These are phyloP conservation scores for Timema cristinae DNA, from an alignment of 2,888 invertebrate genomes.

Conservation along the genomic window DNA sequence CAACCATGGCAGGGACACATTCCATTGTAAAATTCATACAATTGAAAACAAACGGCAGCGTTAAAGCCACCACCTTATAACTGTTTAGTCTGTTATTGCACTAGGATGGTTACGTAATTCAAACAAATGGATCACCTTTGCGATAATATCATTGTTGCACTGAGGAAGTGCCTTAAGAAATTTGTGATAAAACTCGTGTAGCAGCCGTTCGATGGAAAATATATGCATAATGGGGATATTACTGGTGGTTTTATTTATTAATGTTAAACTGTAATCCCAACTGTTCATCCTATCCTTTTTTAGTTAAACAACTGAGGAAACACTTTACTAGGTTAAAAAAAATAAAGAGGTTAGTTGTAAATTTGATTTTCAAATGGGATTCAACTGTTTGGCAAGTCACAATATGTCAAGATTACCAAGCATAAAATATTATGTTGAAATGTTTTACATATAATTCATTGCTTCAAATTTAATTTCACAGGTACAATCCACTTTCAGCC, in stretches of 20 bases:
- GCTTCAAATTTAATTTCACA: too few species aligned
- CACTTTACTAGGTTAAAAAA: too few species aligned
- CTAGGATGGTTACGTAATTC: conserved; percentile 9
- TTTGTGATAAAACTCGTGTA: conserved; percentile 34
- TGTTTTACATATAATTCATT: too few species aligned
- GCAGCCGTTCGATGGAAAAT: conserved; percentile 33
- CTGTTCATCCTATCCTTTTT: conserved; percentile 7
- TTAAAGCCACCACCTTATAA: conserved; percentile 22
- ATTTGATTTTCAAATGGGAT: too few species aligned
- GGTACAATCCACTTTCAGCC: too few species aligned
- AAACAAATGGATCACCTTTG: conserved; percentile 28
- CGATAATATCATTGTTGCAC: conserved; percentile 34
- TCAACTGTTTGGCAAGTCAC: too few species aligned
- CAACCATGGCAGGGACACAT: conserved; percentile 30
- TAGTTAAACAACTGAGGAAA: not conserved
- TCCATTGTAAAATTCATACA: conserved; percentile 28
- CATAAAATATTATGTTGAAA: too few species aligned
- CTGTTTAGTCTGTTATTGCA: conserved; percentile 7
- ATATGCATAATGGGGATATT: conserved; percentile 31
- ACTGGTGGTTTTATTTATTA: conserved; percentile 14
- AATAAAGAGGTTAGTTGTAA: too few species aligned
- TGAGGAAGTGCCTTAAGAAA: conserved; percentile 35
- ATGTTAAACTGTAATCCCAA: not conserved
- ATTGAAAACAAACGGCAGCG: conserved; percentile 20
- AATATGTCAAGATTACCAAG: too few species aligned